Evolutionary conservation across 2,888 invertebrate species (phyloP), one percentile per base, ranked within the genome.

Genomic region (Odontomyia ornata): DNA sequence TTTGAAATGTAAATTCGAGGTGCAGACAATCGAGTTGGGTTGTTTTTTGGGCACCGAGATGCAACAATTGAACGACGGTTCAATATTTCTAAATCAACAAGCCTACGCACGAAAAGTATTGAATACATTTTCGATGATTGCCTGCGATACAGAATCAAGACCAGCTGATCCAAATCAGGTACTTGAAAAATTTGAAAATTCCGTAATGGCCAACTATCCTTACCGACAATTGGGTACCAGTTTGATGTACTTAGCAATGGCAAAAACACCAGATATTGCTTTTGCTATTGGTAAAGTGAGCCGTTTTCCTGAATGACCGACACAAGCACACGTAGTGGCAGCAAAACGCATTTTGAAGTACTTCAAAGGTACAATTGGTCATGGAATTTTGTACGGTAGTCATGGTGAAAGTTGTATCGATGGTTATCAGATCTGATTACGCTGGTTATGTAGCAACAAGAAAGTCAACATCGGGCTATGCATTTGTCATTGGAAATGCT

Each of bases 11-110:
- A 25, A 46, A n/a, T n/a, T n/a, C n/a, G 52, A 47, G 13, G 27
- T 72, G 15, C 28, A 56, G 28, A 4, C n/a, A 21, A 18, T 52
- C 15, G 89, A 80, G 83, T 86, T n/a, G 81, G 84, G 43, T 83
- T 84, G n/a, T 81, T 85, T 30, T 83, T 69, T 80, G 5, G 79
- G 78, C 3, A 21, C 79, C n/a, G 65, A 79, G 72, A 78, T 80
- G 9, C 47, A 72, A 18, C 52, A 56, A 21, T 11, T 18, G 36
- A 64, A 73, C 23, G 75, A 77, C 21, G 76, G 76, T 11, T 69
- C 76, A 21, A 52, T 79, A 1, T 56, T 43, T 60, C 36, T 80
- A 1, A 62, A 78, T 65, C 79, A 79, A 62, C 21, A 52, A 36
- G 30, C 64, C 11, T 79, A 78, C 57, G 62, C 76, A 25, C 23